Evolutionary conservation across 2,888 invertebrate genomes (phyloP).

Genomic region (Trachelus stipa): DNA sequence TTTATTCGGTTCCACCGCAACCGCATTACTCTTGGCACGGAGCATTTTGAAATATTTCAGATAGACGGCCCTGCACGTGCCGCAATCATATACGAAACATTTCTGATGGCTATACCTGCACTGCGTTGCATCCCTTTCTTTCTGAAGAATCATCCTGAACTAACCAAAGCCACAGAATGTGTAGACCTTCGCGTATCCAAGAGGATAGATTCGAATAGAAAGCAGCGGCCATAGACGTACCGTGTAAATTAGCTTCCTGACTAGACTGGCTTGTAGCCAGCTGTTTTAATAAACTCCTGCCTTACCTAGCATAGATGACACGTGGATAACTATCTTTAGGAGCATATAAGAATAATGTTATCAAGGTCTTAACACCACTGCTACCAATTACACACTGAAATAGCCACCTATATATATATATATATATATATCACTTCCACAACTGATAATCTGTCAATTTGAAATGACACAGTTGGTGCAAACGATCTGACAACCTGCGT

Average conservation of each 20-base stretch:
- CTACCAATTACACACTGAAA: not conserved
- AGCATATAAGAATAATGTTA: not conserved
- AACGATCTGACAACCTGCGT: not conserved
- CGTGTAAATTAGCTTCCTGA: not conserved
- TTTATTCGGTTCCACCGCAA: not conserved
- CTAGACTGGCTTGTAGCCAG: slow-evolving; percentile 5
- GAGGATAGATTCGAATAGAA: not conserved
- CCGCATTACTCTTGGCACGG: not conserved
- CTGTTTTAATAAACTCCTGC: slow-evolving; percentile 18
- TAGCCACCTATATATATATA: not conserved
- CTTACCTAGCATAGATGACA: not conserved
- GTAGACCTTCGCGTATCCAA: not conserved
- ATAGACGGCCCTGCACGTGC: not conserved
- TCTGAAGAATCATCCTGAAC: not conserved
- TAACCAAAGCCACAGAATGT: not conserved
- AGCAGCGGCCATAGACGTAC: not conserved
- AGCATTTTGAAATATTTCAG: not conserved
- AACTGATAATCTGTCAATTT: not conserved
- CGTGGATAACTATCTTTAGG: not conserved
- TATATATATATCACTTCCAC: not conserved
- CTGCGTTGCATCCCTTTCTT: not conserved
- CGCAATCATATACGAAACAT: not conserved
- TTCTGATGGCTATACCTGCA: not conserved
- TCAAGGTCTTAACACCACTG: not conserved
- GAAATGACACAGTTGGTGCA: not conserved